Conservation (phyloP, 2,888 invertebrate genomes). For the Plemyria rubiginata region DNA sequence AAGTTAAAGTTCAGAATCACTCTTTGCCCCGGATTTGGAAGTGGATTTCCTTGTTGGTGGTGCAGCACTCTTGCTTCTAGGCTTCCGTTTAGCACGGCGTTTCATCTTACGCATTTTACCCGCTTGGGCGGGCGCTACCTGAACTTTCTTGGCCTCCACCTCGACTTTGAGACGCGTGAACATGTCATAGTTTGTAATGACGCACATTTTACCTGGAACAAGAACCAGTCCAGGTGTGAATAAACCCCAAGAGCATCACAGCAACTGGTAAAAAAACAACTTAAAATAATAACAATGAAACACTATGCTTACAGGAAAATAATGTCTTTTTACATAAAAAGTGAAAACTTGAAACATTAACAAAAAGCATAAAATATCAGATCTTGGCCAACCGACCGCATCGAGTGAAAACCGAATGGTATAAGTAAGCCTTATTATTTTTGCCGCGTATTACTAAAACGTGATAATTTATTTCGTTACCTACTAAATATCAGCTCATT, state of each 20-base stretch:
- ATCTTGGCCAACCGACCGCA: conserved; percentile 9
- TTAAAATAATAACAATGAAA: neutral
- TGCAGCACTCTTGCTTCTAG: conserved; percentile 76
- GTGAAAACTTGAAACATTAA: neutral
- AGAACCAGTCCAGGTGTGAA: too few relatives aligned
- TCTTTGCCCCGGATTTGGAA: conserved; percentile 72
- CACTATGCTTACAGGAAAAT: neutral
- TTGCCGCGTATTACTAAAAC: conserved; percentile 3
- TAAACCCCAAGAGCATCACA: too few relatives aligned
- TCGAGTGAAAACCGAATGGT: conserved; percentile 11
- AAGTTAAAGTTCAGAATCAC: conserved; percentile 75
- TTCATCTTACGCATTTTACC: conserved; percentile 65
- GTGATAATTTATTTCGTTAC: neutral
- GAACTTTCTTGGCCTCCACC: conserved; percentile 69
- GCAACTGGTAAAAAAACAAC: too few relatives aligned
- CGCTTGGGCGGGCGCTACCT: conserved; percentile 54
- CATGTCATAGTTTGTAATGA: conserved; percentile 80
- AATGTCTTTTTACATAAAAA: neutral
- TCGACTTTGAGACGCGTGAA: conserved; percentile 77
- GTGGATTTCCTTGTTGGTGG: conserved; percentile 58
- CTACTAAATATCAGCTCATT: neutral
- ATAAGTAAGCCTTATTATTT: conserved; percentile 10
- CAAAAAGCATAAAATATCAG: neutral
- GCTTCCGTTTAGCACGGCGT: conserved; percentile 64
- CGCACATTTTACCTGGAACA: conserved; percentile 76